phyloP scores from a whole-genome alignment of 1,140 invertebrate species.

The Solen grandis region DNA sequence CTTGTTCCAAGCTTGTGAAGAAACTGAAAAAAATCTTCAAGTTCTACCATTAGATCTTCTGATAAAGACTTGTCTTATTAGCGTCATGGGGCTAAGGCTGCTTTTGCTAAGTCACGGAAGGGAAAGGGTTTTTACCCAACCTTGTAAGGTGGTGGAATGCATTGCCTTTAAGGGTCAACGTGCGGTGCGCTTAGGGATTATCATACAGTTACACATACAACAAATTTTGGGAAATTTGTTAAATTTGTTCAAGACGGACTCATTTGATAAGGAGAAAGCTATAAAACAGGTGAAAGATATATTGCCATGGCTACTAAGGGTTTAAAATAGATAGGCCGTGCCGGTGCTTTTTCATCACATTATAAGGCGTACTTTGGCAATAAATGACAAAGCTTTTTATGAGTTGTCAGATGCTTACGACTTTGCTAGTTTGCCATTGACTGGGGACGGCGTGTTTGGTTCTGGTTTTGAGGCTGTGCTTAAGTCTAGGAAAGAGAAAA shows the following conservation, averaged over 20 bases:
- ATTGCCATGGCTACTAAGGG: conserved; percentile 2
- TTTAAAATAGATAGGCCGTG: too few relatives aligned
- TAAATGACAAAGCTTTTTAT: too few relatives aligned
- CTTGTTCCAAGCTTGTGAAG: too few relatives aligned
- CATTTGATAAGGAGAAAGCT: background rate
- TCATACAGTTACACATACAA: conserved; percentile 24
- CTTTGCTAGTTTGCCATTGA: conserved; percentile 14
- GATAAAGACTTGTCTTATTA: too few relatives aligned
- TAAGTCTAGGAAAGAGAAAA: conserved; percentile 18
- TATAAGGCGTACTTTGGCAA: too few relatives aligned
- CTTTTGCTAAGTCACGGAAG: too few relatives aligned
- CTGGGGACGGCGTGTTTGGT: conserved; percentile 18
- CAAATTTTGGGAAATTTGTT: conserved; percentile 23
- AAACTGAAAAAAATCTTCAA: too few relatives aligned
- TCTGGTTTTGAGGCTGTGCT: conserved; percentile 10
- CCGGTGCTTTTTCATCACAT: too few relatives aligned
- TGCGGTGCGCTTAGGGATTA: conserved; percentile 10
- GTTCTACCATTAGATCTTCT: too few relatives aligned
- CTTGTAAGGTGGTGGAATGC: too few relatives aligned
- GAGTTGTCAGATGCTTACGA: background rate
- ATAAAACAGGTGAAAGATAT: conserved; percentile 18
- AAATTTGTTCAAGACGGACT: background rate
- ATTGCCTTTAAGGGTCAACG: conserved; percentile 19
- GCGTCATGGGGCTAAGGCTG: too few relatives aligned
- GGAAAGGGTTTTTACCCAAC: too few relatives aligned